These are phyloP conservation scores for Chloropsis hardwickii DNA, from an alignment of 2,113 vertebrate genomes.

Conservation along the genomic window DNA sequence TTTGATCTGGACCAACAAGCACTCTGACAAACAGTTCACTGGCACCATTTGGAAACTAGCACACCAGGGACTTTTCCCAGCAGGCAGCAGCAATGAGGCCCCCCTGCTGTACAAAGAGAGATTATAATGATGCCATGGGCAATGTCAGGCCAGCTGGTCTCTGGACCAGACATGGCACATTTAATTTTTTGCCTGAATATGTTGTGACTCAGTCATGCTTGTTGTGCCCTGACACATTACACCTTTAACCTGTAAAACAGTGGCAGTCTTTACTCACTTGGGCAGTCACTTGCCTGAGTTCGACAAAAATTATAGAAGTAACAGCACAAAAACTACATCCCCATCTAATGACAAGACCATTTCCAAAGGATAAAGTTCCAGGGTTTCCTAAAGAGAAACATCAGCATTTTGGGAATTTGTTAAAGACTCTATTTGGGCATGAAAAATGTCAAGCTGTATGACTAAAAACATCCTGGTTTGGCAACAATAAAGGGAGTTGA, in stretches of 20 bases:
- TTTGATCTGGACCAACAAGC: background rate
- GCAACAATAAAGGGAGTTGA: background rate
- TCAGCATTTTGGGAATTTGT: background rate
- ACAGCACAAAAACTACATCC: background rate
- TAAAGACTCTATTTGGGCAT: background rate
- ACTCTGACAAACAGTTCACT: background rate
- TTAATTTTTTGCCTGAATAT: background rate
- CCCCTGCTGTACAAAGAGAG: background rate
- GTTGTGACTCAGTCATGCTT: background rate
- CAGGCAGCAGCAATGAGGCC: background rate
- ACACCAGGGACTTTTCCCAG: background rate
- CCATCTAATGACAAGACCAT: background rate
- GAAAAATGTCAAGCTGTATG: background rate
- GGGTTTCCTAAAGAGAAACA: background rate
- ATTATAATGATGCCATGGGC: background rate
- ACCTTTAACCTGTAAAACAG: background rate
- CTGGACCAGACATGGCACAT: background rate
- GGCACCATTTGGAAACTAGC: background rate
- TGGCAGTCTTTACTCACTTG: background rate
- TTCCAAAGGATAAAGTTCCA: background rate
- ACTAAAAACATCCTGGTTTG: background rate
- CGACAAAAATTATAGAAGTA: background rate
- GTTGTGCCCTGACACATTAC: background rate
- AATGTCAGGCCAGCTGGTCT: constrained; percentile 11
- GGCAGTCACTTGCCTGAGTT: background rate